These are phyloP conservation scores for Napeogenes inachia DNA, from an alignment of 2,888 invertebrate species.

Conservation along the genomic window DNA sequence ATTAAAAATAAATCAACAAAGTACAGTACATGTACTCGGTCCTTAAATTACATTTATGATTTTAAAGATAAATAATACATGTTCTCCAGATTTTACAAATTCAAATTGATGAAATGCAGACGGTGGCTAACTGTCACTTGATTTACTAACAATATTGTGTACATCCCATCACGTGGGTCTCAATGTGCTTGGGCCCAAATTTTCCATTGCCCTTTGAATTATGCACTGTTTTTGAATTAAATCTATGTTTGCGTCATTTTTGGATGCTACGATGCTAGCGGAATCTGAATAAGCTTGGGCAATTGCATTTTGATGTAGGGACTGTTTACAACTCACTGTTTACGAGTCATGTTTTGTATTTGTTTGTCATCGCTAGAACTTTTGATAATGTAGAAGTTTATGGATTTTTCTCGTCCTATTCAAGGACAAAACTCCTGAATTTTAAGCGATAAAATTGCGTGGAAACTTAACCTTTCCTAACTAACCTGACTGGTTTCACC, in stretches of 20 bases:
- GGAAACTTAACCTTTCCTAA: too few species aligned
- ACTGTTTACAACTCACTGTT: too few species aligned
- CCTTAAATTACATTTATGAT: not conserved
- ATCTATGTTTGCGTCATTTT: not conserved
- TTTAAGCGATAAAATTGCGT: too few species aligned
- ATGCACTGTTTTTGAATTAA: conserved; percentile 4
- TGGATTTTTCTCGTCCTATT: too few species aligned
- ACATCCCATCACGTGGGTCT: conserved; percentile 28
- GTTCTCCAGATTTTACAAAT: conserved; percentile 27
- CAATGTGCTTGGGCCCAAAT: conserved; percentile 8
- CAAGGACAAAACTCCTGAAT: too few species aligned
- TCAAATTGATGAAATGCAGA: conserved; percentile 30
- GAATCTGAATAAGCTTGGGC: too few species aligned
- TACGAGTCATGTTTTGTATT: too few species aligned
- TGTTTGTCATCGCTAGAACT: too few species aligned
- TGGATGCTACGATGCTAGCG: not conserved
- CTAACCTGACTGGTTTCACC: too few species aligned
- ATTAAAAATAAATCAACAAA: not conserved
- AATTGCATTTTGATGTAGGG: too few species aligned
- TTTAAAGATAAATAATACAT: conserved; percentile 25
- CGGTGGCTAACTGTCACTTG: not conserved
- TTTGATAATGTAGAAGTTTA: too few species aligned
- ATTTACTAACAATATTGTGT: conserved; percentile 23
- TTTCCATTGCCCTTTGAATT: conserved; percentile 11
- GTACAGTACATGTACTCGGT: not conserved